Base-by-base conservation (phyloP, 2,797 vertebrate species). In the Pseudochirops cupreus region DNA sequence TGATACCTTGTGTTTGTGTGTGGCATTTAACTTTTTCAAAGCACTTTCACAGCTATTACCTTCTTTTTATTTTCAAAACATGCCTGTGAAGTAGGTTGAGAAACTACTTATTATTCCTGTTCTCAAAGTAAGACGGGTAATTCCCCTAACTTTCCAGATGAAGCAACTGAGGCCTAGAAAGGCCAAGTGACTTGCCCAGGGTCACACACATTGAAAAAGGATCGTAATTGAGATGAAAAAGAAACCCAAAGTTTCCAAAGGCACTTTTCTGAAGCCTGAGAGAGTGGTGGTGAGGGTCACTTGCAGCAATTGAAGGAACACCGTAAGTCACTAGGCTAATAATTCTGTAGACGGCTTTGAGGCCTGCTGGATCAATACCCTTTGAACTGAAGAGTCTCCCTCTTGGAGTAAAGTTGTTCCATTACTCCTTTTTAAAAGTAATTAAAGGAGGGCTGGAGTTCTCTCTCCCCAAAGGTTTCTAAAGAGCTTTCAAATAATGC, bases 401-500 rank as follows among this genome's bases (percentile, higher is more conserved):
- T 93, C 26, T 1, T 74, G 52, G 29, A 21, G 50, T 33, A 55
- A 57, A 12, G 11, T 82, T 29, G 29, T 46, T 93, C 28, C 82
- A 56, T 1, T 62, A 93, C 46, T 92, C 53, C 56, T 94, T 90
- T 54, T n/a, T 90, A 54, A 74, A 94, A 57, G 92, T 53, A 57
- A 21, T 91, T 24, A 92, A 67, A 82, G 21, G 5, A 74, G 18
- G 52, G 26, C 24, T 2, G 53, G 89, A 95, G 9, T 92, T 91
- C 90, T 89, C 10, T 50, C 59, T 91, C 33, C 55, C 33, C 91
- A 28, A 33, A 93, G 52, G 3, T 74, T 96, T 91, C 91, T 89
- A 74, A 97, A 96, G 39, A 62, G n/a, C 57, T 96, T 92, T 24
- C 55, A 50, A 92, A 93, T 92, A 91, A 46, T 29, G 82, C 21